These are phyloP conservation scores for Nebria brevicollis DNA, from an alignment of 2,888 invertebrate species.

Conservation along the genomic window DNA sequence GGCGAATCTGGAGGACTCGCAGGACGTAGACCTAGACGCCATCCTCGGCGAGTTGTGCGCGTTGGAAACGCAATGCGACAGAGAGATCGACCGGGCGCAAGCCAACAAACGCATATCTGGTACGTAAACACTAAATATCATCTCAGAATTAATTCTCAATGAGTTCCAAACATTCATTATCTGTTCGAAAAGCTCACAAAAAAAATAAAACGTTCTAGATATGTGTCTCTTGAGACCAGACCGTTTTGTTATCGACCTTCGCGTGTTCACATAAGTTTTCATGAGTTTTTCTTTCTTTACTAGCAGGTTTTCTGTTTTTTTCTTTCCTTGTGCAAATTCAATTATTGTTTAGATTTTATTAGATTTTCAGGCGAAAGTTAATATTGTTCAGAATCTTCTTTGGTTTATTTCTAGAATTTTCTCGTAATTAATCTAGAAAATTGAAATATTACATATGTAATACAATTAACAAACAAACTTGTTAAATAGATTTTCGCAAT, in stretches of 20 bases:
- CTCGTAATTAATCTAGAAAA: neutral
- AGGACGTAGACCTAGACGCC: constrained; percentile 96
- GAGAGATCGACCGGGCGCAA: constrained; percentile 64
- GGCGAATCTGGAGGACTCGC: constrained; percentile 95
- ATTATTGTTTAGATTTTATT: neutral
- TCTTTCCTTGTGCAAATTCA: neutral
- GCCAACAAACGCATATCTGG: constrained; percentile 61
- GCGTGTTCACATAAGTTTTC: neutral
- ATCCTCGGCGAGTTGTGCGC: constrained; percentile 96
- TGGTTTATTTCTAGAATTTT: neutral
- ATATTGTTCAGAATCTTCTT: neutral
- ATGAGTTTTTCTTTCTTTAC: neutral
- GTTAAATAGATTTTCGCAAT: too few relatives aligned
- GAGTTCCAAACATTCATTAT: constrained; percentile 2
- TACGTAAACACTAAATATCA: constrained; percentile 50
- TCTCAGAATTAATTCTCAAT: neutral
- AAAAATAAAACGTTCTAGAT: neutral
- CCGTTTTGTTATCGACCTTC: neutral
- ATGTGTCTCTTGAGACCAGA: neutral
- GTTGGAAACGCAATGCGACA: constrained; percentile 78
- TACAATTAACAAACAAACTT: too few relatives aligned
- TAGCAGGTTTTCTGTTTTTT: neutral
- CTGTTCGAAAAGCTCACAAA: neutral
- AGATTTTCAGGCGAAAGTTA: neutral
- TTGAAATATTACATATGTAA: neutral